Evolutionary conservation across 2,113 vertebrate genomes (phyloP).

Genomic region (Ursus arctos): DNA sequence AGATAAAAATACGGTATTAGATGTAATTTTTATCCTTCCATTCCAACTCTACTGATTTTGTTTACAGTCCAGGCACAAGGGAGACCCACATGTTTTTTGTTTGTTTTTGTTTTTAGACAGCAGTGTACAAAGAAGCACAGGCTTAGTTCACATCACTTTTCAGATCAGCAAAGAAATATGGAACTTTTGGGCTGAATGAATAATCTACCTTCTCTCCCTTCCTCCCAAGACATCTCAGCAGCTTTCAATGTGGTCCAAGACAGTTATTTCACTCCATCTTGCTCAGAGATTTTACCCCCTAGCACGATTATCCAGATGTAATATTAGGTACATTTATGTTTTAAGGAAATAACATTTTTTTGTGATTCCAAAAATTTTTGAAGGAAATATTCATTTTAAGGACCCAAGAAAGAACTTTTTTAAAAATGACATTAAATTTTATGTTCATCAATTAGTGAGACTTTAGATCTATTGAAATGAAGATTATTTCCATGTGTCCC

Average conservation of each 20-base stretch:
- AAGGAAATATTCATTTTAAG: constrained; percentile 10
- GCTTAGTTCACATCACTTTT: not conserved
- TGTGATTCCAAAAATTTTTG: not conserved
- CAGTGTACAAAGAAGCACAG: not conserved
- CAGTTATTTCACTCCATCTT: not conserved
- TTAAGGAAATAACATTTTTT: constrained; percentile 19
- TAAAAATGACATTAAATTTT: constrained; percentile 39
- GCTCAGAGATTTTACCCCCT: not conserved
- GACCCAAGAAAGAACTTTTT: not conserved
- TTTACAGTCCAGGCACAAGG: not conserved
- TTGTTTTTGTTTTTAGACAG: not conserved
- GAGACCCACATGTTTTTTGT: not conserved
- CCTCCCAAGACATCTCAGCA: not conserved
- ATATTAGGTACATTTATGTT: not conserved
- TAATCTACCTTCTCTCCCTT: not conserved
- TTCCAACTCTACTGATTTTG: not conserved
- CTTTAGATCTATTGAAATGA: constrained; percentile 32
- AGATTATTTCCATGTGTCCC: constrained; percentile 40
- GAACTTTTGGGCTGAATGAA: not conserved
- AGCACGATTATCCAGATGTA: not conserved
- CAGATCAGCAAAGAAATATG: not conserved
- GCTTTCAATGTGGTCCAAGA: not conserved
- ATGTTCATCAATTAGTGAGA: not conserved
- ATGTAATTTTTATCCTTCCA: not conserved
- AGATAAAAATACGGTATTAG: not conserved